Conservation (phyloP, 2,113 vertebrate genomes). For the Notiomystis cincta region DNA sequence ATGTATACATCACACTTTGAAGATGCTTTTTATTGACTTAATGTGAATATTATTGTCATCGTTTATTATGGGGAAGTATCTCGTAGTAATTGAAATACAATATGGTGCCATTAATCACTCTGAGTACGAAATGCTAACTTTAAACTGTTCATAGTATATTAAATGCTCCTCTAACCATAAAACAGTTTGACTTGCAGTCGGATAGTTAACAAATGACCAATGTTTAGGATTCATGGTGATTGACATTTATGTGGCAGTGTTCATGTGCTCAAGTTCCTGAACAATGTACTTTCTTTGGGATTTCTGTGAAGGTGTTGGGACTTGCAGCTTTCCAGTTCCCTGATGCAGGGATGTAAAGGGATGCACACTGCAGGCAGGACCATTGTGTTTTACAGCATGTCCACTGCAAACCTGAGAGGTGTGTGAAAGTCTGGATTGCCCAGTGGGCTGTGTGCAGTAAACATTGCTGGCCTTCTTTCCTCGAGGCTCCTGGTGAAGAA, state of each 20-base stretch:
- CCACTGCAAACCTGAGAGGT: background rate
- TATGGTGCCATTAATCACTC: slow-evolving; percentile 73
- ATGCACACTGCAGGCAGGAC: background rate
- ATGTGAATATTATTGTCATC: slow-evolving; percentile 78
- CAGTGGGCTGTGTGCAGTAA: background rate
- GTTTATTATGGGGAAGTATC: slow-evolving; percentile 72
- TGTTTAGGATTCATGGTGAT: background rate
- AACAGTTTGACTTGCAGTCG: slow-evolving; percentile 61
- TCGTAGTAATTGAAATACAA: slow-evolving; percentile 79
- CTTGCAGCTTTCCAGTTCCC: background rate
- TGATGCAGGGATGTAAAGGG: background rate
- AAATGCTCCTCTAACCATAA: slow-evolving; percentile 72
- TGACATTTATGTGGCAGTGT: background rate
- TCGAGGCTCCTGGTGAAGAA: background rate
- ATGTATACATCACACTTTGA: slow-evolving; percentile 70
- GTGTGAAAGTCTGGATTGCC: background rate
- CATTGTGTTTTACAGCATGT: background rate
- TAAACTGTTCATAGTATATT: slow-evolving; percentile 70
- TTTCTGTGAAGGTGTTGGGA: background rate
- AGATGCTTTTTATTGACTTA: slow-evolving; percentile 79
- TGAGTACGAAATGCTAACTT: slow-evolving; percentile 71
- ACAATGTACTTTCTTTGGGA: background rate
- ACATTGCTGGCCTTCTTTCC: background rate
- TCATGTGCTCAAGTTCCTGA: background rate
- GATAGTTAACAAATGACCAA: slow-evolving; percentile 29